Percentiles rank a stretch among this genome's conserved stretches.
These are phyloP conservation scores for Epinephelus cyanopodus DNA, from an alignment of 2,113 vertebrate species.

Conservation along the genomic window DNA sequence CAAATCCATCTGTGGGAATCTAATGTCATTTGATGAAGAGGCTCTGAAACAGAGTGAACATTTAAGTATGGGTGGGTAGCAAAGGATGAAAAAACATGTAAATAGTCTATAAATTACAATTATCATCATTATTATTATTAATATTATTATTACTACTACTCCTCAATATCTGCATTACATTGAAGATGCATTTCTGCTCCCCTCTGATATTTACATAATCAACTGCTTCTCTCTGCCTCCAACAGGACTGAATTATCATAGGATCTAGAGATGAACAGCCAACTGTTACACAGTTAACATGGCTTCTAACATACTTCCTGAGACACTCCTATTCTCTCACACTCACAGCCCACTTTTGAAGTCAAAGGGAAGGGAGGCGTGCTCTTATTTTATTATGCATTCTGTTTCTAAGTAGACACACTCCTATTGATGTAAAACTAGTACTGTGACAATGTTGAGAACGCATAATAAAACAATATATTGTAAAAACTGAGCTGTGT, in stretches of 20 bases:
- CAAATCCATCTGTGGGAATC: conserved; percentile 36
- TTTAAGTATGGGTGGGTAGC: conserved; percentile 53
- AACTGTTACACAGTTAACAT: conserved; percentile 83
- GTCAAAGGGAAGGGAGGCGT: conserved; percentile 83
- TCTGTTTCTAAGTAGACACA: conserved; percentile 92
- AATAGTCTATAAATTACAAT: conserved; percentile 87
- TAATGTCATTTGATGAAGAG: conserved; percentile 31
- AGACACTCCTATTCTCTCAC: conserved; percentile 83
- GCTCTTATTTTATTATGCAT: conserved; percentile 91
- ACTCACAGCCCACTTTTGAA: conserved; percentile 85
- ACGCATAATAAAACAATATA: conserved; percentile 92
- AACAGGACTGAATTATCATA: conserved; percentile 82
- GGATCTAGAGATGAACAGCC: conserved; percentile 84
- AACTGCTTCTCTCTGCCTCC: conserved; percentile 81
- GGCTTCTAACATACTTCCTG: conserved; percentile 71
- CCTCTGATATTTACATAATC: conserved; percentile 79
- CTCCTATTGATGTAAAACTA: conserved; percentile 91
- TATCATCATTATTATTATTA: conserved; percentile 47
- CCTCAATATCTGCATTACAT: conserved; percentile 83
- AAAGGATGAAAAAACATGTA: conserved; percentile 83
- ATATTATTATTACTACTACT: conserved; percentile 74
- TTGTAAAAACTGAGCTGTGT: conserved; percentile 75
- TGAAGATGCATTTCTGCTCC: conserved; percentile 81
- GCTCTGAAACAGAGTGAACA: conserved; percentile 43
- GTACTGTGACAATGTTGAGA: conserved; percentile 95